Evolutionary conservation across 53 echinoderm and acorn worm species (phyloP), one percentile per base, ranked within the genome.

Genomic region (Glandiceps talaboti): DNA sequence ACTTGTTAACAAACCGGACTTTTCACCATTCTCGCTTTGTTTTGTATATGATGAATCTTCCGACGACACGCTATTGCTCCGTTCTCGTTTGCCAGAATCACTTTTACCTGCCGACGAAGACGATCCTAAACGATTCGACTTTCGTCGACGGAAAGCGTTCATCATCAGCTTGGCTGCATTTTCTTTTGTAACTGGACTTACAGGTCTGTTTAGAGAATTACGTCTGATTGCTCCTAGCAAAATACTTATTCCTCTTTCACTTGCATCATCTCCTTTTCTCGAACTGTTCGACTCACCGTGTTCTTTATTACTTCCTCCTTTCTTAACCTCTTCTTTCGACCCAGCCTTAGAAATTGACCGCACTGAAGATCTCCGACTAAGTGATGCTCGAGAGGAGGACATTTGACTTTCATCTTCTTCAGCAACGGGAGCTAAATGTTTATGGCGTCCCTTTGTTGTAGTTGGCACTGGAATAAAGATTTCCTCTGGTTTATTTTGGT

Each of bases 111-210:
- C 6, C 64, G 64, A 12, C 64, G 64, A 45, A 6, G 64, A 6
- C 64, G 64, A 45, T 6, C 6, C 64, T 6, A 20, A 6, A 6
- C 64, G 64, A n/a, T n/a, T n/a, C 27, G 84, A 80, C 31, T 81
- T 80, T 79, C 83, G 80, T 29, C 86, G 80, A 12, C 89, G 86
- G 73, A 86, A 86, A 73, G 89, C 86, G 33, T 86, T 86, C 89
- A 83, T 77, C 83, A 89, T 86, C 81, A 90, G 80, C 79, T 76
- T 78, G 14, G 87, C 87, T 14, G 87, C 84, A 1, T 73, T 77
- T 29, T 74, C 79, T 45, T 6, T 45, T 20, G 64, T 45, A 6
- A 45, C 64, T 45, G 64, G 6, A 20, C 6, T 45, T 45, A 12
- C 64, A 20, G 6, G 6, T 20, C 64, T 45, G 6, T 6, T 20